Percentiles rank a stretch among this genome's conserved stretches.
Evolutionary conservation across 2,797 vertebrate species (phyloP).

Genomic region (Rhyacichthys aspro): DNA sequence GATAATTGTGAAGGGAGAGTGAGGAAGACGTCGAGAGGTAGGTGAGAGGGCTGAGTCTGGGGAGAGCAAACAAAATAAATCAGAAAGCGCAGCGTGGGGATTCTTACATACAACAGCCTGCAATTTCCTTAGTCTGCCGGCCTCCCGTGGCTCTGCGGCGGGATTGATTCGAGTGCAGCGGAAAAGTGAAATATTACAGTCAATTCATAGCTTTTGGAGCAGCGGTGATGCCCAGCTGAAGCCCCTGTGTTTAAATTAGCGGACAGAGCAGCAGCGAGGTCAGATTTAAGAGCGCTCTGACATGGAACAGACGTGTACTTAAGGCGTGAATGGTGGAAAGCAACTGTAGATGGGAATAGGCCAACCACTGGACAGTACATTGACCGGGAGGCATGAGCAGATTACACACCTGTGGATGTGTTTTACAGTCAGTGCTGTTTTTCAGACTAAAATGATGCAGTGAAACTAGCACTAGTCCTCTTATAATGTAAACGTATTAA

Average conservation of each 20-base stretch:
- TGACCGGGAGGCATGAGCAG: too few species aligned
- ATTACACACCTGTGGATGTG: too few species aligned
- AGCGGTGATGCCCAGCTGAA: conserved; percentile 39
- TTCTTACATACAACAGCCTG: conserved; percentile 72
- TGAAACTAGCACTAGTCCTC: too few species aligned
- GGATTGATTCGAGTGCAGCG: conserved; percentile 48
- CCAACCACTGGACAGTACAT: too few species aligned
- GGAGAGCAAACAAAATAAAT: conserved; percentile 79
- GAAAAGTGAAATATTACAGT: conserved; percentile 62
- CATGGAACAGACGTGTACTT: conserved; percentile 42
- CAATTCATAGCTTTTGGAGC: conserved; percentile 56
- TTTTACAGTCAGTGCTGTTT: too few species aligned
- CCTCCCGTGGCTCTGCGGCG: conserved; percentile 26
- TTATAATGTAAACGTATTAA: too few species aligned
- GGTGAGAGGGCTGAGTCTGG: conserved; percentile 54
- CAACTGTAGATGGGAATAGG: conserved; percentile 1
- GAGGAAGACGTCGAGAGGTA: conserved; percentile 70
- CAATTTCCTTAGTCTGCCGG: conserved; percentile 62
- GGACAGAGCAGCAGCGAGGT: conserved; percentile 20
- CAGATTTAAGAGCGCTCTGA: conserved; percentile 39
- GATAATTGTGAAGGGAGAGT: conserved; percentile 83
- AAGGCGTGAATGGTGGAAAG: conserved; percentile 56
- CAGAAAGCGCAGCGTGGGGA: conserved; percentile 68
- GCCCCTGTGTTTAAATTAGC: conserved; percentile 53
- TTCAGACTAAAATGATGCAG: too few species aligned